Conservation (phyloP, 2,797 vertebrate species). For the Apogon hyalosoma region DNA sequence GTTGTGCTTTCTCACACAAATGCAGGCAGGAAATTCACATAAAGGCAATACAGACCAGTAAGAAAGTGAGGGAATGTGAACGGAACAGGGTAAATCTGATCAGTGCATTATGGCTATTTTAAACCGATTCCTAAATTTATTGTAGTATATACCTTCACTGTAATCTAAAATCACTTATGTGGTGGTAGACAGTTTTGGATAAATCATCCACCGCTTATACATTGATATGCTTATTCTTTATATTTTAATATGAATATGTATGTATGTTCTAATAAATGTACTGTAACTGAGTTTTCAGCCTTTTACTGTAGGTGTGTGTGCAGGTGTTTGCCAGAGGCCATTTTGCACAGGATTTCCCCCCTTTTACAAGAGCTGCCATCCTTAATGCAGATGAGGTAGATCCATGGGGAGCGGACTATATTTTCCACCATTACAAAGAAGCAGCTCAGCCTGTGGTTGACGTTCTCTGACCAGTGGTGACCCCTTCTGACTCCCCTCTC, state of each 20-base stretch:
- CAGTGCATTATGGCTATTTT: too few relatives aligned
- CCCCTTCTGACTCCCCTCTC: background rate
- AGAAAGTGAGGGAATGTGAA: too few relatives aligned
- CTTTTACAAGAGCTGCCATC: constrained; percentile 26
- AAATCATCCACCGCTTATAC: background rate
- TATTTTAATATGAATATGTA: constrained; percentile 1
- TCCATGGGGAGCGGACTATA: background rate
- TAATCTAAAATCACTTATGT: too few relatives aligned
- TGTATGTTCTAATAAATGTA: background rate
- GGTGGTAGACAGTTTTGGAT: too few relatives aligned
- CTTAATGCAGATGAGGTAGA: constrained; percentile 28
- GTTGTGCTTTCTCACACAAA: too few relatives aligned
- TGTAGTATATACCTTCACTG: too few relatives aligned
- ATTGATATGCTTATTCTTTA: background rate
- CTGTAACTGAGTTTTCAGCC: too few relatives aligned
- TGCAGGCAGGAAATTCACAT: too few relatives aligned
- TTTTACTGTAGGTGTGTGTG: background rate
- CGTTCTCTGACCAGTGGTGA: constrained; percentile 16
- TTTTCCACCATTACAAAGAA: constrained; percentile 22
- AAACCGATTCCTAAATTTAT: too few relatives aligned
- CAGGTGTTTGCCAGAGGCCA: background rate
- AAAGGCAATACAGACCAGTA: too few relatives aligned
- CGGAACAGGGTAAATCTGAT: too few relatives aligned
- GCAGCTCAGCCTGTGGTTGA: constrained; percentile 4
- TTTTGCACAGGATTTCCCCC: constrained; percentile 13